Evolutionary conservation across 2,113 vertebrate genomes (phyloP).

Genomic region (Psephotus haematonotus): DNA sequence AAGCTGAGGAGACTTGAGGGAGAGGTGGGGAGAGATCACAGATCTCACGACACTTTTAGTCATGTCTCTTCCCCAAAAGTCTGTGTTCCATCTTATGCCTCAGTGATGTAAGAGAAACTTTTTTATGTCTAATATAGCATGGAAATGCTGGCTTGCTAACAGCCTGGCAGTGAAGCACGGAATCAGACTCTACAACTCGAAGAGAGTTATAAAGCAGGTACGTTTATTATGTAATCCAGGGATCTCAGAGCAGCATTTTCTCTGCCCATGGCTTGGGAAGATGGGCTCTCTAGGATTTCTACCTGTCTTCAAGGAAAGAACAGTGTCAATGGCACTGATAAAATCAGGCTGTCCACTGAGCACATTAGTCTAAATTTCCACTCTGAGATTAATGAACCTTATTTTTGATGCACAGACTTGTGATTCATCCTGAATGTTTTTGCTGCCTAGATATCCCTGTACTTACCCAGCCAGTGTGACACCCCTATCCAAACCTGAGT

Average conservation of each 20-base stretch:
- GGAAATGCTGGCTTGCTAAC: background rate
- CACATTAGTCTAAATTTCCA: background rate
- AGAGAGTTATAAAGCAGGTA: too few species aligned
- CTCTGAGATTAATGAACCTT: background rate
- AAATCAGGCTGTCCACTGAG: background rate
- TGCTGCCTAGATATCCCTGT: background rate
- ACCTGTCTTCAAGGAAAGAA: background rate
- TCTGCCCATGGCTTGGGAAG: background rate
- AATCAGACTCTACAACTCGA: too few species aligned
- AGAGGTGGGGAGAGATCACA: background rate
- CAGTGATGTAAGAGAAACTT: background rate
- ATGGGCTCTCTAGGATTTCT: background rate
- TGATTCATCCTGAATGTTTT: background rate
- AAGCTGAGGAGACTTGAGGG: background rate
- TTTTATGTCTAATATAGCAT: background rate
- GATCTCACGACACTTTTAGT: background rate
- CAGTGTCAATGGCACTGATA: background rate
- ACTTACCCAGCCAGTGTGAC: background rate
- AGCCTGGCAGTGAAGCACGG: background rate
- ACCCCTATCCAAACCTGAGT: background rate
- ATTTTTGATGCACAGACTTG: background rate
- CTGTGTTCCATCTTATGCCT: background rate
- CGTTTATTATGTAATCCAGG: too few species aligned
- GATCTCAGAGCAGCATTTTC: background rate
- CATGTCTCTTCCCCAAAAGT: background rate